Evolutionary conservation across 1,140 invertebrate genomes (phyloP).

Genomic region (Sycophaga agraensis): DNA sequence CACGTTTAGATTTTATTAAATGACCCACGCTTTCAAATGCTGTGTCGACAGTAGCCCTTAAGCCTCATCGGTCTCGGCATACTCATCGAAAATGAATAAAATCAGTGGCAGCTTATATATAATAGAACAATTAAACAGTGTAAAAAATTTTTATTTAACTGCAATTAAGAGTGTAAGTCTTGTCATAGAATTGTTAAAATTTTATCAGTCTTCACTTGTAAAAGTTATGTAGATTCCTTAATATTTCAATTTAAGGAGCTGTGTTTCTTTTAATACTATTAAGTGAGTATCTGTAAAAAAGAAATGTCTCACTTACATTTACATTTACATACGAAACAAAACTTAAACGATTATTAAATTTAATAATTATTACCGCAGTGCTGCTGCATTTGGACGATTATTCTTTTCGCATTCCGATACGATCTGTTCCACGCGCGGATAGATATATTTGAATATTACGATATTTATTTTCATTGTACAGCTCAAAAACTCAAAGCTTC

Average conservation of each 20-base stretch:
- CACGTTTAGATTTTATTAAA: constrained; percentile 52
- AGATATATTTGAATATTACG: constrained; percentile 33
- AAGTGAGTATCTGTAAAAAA: constrained; percentile 11
- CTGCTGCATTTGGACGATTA: constrained; percentile 35
- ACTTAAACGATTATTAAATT: neutral
- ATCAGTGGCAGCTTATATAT: neutral
- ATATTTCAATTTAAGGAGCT: neutral
- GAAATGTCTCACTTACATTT: neutral
- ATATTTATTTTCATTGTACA: constrained; percentile 32
- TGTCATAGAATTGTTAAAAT: constrained; percentile 5
- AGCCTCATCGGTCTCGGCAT: constrained; percentile 51
- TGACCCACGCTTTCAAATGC: constrained; percentile 48
- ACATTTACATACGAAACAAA: neutral
- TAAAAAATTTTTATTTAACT: neutral
- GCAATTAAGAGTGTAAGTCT: constrained; percentile 3
- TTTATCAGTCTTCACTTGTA: neutral
- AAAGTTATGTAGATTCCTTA: neutral
- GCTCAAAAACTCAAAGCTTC: constrained; percentile 42
- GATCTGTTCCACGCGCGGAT: constrained; percentile 36
- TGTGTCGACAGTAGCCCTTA: constrained; percentile 39
- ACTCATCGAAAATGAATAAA: constrained; percentile 43
- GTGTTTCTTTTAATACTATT: constrained; percentile 1
- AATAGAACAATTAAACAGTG: constrained; percentile 14
- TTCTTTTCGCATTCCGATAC: constrained; percentile 41
- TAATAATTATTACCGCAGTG: constrained; percentile 41